phyloP scores from a whole-genome alignment of 35 echinoderm and acorn worm genomes.

The Nesometra sesokonis region DNA sequence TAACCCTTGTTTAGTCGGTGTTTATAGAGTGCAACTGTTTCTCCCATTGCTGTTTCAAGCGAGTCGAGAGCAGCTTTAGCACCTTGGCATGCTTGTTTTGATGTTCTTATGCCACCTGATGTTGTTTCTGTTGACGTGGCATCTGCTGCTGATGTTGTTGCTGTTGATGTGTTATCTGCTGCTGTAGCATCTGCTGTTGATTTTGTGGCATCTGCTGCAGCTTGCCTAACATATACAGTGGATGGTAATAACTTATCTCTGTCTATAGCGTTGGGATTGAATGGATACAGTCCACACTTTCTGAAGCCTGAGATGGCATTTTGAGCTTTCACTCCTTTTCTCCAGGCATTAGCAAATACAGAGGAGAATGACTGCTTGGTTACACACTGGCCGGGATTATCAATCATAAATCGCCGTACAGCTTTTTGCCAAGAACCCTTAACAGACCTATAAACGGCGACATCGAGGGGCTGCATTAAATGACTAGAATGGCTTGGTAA shows the following conservation, averaged over 20 bases:
- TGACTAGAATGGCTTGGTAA: conserved; percentile 11
- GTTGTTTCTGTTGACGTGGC: too few relatives aligned
- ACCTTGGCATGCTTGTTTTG: not conserved
- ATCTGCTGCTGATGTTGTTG: too few relatives aligned
- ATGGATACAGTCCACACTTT: conserved; percentile 16
- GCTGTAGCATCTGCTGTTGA: not conserved
- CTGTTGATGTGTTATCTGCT: too few relatives aligned
- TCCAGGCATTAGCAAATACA: conserved; percentile 22
- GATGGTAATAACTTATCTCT: conserved; percentile 11
- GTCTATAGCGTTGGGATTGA: conserved; percentile 4
- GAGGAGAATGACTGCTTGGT: conserved; percentile 35
- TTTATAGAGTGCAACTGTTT: too few relatives aligned
- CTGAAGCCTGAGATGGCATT: conserved; percentile 15
- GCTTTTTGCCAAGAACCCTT: not conserved
- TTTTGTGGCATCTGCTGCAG: not conserved
- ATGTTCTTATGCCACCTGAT: too few relatives aligned
- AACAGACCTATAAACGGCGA: not conserved
- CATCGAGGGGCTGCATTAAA: conserved; percentile 4
- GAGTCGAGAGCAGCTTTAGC: not conserved
- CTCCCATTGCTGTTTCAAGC: not conserved
- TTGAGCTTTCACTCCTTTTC: not conserved
- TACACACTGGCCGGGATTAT: conserved; percentile 32
- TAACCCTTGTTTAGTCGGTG: conserved; percentile 5
- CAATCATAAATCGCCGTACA: conserved; percentile 5
- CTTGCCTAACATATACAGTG: not conserved